Evolutionary conservation across 2,113 vertebrate genomes (phyloP).

Genomic region (Rhabdornis inornatus): DNA sequence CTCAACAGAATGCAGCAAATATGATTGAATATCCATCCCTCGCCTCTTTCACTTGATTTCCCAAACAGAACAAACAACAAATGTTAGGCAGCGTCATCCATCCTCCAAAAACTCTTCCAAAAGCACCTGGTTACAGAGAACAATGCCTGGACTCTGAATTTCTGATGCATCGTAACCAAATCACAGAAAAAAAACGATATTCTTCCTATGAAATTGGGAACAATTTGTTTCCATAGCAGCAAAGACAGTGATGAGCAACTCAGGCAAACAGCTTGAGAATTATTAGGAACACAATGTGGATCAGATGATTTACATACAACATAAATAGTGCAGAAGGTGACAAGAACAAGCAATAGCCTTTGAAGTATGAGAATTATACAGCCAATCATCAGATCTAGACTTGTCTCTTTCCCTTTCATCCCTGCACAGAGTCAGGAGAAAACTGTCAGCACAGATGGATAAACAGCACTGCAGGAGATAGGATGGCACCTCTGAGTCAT

Average conservation of each 20-base stretch:
- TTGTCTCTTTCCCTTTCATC: slow-evolving; percentile 3
- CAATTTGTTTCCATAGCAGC: slow-evolving; percentile 60
- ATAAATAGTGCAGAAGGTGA: slow-evolving; percentile 24
- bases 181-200: background rate
- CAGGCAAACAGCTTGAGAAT: slow-evolving; percentile 4
- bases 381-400: background rate
- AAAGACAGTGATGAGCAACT: slow-evolving; percentile 19
- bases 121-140: background rate
- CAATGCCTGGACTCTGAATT: background rate
- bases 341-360: background rate
- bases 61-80: slow-evolving; percentile 1
- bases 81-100: background rate
- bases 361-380: slow-evolving; percentile 27
- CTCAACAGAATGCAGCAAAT: background rate
- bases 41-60: background rate
- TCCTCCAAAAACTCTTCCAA: background rate
- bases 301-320: slow-evolving; percentile 27
- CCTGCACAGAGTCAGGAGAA: background rate
- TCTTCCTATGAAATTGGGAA: slow-evolving; percentile 11
- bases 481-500: background rate
- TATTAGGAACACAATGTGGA: background rate
- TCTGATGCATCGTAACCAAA: slow-evolving; percentile 17
- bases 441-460: background rate
- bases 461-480: background rate
- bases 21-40: background rate